Percentiles rank a stretch among this genome's conserved stretches.
These are phyloP conservation scores for Myodes glareolus DNA, from an alignment of 2,113 vertebrate species.

Conservation along the genomic window DNA sequence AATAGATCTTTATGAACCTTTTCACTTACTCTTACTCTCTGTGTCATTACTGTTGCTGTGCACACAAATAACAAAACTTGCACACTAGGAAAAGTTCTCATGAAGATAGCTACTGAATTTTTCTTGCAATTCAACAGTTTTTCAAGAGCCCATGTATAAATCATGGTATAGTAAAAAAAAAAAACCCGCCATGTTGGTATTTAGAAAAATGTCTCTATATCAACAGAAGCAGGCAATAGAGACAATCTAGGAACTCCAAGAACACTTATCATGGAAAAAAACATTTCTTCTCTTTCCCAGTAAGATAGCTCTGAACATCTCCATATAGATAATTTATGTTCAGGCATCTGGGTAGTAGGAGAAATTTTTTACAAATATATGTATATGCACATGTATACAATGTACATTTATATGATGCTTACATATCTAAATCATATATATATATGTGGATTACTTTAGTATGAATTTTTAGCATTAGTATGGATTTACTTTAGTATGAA, in stretches of 20 bases:
- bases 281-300: neutral
- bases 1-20: neutral
- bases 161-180: neutral
- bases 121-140: neutral
- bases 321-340: neutral
- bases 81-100: neutral
- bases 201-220: neutral
- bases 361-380: neutral
- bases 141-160: neutral
- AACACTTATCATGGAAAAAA: neutral
- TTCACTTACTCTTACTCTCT: neutral
- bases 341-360: neutral
- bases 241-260: neutral
- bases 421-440: no score
- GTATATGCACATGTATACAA: no score
- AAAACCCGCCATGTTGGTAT: no score
- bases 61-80: neutral
- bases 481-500: no score
- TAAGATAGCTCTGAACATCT: neutral
- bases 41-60: neutral
- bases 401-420: no score
- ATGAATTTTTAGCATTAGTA: no score
- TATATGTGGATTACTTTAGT: no score
- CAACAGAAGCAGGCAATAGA: neutral
- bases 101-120: neutral